phyloP scores from a whole-genome alignment of 2,888 invertebrate genomes.

The Ceraclea dissimilis region DNA sequence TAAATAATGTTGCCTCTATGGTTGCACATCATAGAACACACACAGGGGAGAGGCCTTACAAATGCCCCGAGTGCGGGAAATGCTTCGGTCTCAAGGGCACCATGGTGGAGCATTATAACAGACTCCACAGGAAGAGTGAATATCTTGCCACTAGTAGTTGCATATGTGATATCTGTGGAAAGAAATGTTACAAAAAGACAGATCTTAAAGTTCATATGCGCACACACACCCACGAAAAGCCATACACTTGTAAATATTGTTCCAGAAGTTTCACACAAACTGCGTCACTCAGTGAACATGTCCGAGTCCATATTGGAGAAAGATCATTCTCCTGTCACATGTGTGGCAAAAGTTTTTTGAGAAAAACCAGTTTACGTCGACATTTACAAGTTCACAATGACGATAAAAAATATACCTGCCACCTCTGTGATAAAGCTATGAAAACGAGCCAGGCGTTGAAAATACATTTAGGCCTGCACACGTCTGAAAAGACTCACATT shows the following conservation, averaged over 20 bases:
- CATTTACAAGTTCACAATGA: conserved; percentile 14
- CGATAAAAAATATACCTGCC: conserved; percentile 16
- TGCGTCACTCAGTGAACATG: conserved; percentile 34
- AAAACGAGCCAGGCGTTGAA: conserved; percentile 15
- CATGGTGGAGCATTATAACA: conserved; percentile 9
- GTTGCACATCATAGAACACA: conserved; percentile 17
- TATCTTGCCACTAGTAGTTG: conserved; percentile 5
- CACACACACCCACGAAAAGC: conserved; percentile 41
- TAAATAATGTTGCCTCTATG: conserved; percentile 12
- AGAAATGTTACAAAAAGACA: conserved; percentile 36
- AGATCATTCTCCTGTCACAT: conserved; percentile 14
- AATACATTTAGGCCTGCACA: conserved; percentile 30
- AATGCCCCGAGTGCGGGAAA: conserved; percentile 9
- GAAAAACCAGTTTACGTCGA: conserved; percentile 6
- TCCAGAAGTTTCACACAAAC: conserved; percentile 35
- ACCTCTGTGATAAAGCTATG: conserved; percentile 18
- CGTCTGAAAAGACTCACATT: conserved; percentile 38
- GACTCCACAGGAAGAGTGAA: conserved; percentile 4
- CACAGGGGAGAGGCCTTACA: conserved; percentile 16
- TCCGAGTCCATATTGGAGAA: conserved; percentile 31
- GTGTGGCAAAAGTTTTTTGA: conserved; percentile 18
- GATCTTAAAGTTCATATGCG: conserved; percentile 38
- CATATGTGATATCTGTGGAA: conserved; percentile 39
- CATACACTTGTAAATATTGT: conserved; percentile 37
- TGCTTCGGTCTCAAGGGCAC: conserved; percentile 13